Evolutionary conservation across 2,113 vertebrate genomes (phyloP), one percentile per base, ranked within the genome.

Genomic region (Neofelis nebulosa): DNA sequence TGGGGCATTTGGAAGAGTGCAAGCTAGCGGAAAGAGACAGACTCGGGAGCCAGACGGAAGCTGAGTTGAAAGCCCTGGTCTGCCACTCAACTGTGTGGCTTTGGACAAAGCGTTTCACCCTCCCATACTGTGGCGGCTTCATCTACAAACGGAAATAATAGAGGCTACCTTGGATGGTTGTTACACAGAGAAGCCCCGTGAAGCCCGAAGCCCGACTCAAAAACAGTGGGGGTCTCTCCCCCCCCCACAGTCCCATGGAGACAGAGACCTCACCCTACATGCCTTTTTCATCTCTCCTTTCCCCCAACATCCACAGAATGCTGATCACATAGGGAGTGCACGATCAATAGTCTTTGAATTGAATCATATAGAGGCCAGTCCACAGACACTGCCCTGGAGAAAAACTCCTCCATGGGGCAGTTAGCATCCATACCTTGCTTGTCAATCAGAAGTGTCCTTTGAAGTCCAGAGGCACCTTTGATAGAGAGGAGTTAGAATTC

Each of bases 381-480:
- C 71, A 73, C 81, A 95, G 95, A 48, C 16, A 57, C 52, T 1
- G 31, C 21, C 82, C 79, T 91, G 1, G 65, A 96, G 88, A 61
- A 74, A 79, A 83, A 11, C 25, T 33, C 50, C 29, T 94, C 36
- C 21, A 0, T 0, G 31, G 57, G 65, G 76, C 27, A n/a, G 71
- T 38, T 69, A 12, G 38, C 48, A 14, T 11, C 38, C 25, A 65
- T 6, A 52, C 31, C 41, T 78, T 31, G n/a, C n/a, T 45, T 95
- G 93, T 96, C 96, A 76, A 6, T 96, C 92, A 95, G 23, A 69
- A 36, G 13, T 69, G 27, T 93, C 93, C 86, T 97, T 95, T 98
- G 93, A 97, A 95, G 57, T 92, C 29, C 68, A 29, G 89, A 41
- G 71, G 8, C 92, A 31, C 69, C 45, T 71, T 23, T 95, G 71